Percentiles rank a stretch among this genome's conserved stretches.
These are phyloP conservation scores for Avahi laniger DNA, from an alignment of 2,797 vertebrate genomes.

Conservation along the genomic window DNA sequence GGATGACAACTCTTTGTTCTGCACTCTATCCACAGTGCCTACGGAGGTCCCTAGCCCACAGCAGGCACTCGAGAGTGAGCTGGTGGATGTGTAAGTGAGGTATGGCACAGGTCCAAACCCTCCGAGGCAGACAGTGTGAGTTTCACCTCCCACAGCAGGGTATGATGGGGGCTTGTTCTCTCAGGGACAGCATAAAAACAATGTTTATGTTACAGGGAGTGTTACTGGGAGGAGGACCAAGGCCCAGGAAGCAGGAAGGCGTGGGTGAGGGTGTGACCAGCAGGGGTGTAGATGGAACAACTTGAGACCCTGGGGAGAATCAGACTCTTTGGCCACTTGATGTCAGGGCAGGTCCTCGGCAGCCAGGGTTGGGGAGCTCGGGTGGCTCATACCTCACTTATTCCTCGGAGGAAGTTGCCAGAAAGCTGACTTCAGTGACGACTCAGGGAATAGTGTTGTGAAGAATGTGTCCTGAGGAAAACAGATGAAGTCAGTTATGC, in stretches of 20 bases:
- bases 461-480: neutral
- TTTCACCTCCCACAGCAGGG: neutral
- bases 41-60: neutral
- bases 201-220: neutral
- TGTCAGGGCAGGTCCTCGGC: constrained; percentile 11
- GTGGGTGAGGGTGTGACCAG: neutral
- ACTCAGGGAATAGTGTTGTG: neutral
- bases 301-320: neutral
- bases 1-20: neutral
- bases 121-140: neutral
- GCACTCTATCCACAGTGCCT: neutral
- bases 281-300: neutral
- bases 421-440: constrained; percentile 13
- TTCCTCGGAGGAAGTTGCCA: constrained; percentile 12
- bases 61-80: neutral
- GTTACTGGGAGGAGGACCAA: neutral
- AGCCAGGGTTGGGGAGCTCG: neutral
- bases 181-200: neutral
- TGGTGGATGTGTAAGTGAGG: neutral
- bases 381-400: neutral
- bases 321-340: neutral
- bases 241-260: neutral
- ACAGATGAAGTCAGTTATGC: neutral
- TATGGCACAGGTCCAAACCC: neutral
- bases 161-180: neutral